phyloP scores from a whole-genome alignment of 2,888 invertebrate genomes.

The Rhopalosiphum nymphaeae region DNA sequence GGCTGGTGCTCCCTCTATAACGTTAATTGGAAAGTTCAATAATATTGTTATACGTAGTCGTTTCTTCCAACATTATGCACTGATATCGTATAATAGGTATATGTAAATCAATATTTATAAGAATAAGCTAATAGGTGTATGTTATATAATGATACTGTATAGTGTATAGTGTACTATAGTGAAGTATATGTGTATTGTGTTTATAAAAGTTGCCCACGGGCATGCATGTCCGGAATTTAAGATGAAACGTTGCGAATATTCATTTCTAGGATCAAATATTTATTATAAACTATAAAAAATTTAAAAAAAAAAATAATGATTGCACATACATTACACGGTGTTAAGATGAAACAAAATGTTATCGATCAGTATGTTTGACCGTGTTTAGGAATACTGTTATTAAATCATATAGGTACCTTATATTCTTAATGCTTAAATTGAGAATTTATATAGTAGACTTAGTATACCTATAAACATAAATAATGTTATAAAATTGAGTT shows the following conservation, averaged over 20 bases:
- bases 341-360: background rate
- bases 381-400: background rate
- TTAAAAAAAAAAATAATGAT: background rate
- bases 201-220: background rate
- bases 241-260: background rate
- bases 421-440: background rate
- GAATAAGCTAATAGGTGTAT: background rate
- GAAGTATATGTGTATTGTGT: too few species aligned
- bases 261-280: background rate
- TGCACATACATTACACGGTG: background rate
- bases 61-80: background rate
- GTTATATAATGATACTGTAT: background rate
- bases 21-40: background rate
- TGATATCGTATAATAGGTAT: background rate
- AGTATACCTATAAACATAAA: background rate
- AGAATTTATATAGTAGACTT: background rate
- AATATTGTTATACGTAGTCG: background rate
- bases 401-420: background rate
- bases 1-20: background rate
- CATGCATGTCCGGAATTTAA: background rate
- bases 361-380: background rate
- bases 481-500: background rate
- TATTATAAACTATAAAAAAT: background rate
- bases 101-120: background rate
- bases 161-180: background rate